A percentile compares a stretch with the other conserved stretches of the same genome.
Evolutionary conservation across 2,113 vertebrate species (phyloP).

Genomic region (Varanus komodoensis): DNA sequence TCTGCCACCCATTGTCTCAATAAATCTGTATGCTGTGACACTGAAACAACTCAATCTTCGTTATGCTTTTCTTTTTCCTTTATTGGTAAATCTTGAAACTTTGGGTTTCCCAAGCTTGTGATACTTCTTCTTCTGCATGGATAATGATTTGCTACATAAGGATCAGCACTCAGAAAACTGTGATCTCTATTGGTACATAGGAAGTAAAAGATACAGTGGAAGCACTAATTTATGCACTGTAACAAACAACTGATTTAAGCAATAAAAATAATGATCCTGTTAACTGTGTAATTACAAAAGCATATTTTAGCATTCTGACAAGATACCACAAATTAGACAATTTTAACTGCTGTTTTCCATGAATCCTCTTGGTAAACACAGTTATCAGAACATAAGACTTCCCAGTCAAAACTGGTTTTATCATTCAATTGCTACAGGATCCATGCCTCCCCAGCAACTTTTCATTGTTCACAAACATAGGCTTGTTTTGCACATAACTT

Average conservation of each 20-base stretch:
- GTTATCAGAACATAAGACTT: background rate
- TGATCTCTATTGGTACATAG: background rate
- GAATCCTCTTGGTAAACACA: background rate
- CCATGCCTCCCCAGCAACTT: too few species aligned
- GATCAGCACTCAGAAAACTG: too few species aligned
- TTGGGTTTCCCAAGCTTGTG: too few species aligned
- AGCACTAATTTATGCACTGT: background rate
- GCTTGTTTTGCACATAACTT: too few species aligned
- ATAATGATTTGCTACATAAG: too few species aligned
- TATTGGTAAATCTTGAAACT: too few species aligned
- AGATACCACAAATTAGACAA: background rate
- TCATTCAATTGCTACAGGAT: background rate
- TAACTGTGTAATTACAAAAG: background rate
- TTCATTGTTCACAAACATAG: background rate
- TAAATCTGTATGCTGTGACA: too few species aligned
- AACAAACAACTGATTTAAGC: slow-evolving; percentile 20
- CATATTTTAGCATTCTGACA: background rate
- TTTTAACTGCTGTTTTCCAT: background rate
- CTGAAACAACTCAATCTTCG: too few species aligned
- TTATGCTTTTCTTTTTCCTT: too few species aligned
- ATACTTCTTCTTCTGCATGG: too few species aligned
- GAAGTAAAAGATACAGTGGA: background rate
- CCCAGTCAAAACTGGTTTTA: background rate
- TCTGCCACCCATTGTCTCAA: too few species aligned
- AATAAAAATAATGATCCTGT: background rate